Percentiles rank a stretch among this genome's conserved stretches.
Evolutionary conservation across 2,888 invertebrate species (phyloP).

Genomic region (Hipparchia sbordonii): DNA sequence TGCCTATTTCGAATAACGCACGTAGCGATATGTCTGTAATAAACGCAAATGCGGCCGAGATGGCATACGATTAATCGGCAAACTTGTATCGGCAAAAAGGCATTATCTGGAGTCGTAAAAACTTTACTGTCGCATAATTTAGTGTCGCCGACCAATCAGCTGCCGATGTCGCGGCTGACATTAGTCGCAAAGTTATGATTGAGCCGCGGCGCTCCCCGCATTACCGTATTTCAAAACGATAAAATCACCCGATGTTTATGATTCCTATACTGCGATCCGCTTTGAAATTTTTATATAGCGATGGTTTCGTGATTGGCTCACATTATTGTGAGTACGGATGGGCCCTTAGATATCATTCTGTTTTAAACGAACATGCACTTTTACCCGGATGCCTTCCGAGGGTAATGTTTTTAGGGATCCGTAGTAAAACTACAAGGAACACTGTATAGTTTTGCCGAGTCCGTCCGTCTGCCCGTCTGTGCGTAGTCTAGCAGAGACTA

Average conservation of each 20-base stretch:
- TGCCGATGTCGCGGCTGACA: conserved; percentile 57
- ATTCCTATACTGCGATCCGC: conserved; percentile 51
- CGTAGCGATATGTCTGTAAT: conserved; percentile 10
- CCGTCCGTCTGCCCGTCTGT: too few relatives aligned
- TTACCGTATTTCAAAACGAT: conserved; percentile 70
- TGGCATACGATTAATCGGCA: conserved; percentile 23
- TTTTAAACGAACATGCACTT: neutral
- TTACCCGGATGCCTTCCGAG: too few relatives aligned
- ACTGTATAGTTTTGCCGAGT: too few relatives aligned
- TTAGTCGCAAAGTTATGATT: conserved; percentile 75
- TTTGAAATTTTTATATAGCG: neutral
- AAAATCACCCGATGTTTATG: conserved; percentile 67
- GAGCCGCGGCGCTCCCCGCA: conserved; percentile 62
- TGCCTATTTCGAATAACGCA: neutral
- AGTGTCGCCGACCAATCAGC: conserved; percentile 60
- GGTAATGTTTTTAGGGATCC: neutral
- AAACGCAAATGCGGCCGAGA: conserved; percentile 20
- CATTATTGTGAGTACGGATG: conserved; percentile 5
- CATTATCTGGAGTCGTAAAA: conserved; percentile 52
- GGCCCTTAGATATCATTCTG: neutral
- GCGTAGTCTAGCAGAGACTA: too few relatives aligned
- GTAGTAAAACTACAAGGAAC: too few relatives aligned
- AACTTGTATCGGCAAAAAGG: conserved; percentile 20
- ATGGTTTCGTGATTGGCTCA: conserved; percentile 19
- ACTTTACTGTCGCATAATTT: conserved; percentile 67